Evolutionary conservation across 2,888 invertebrate species (phyloP).

Genomic region (Hirtodrosophila trivittata): DNA sequence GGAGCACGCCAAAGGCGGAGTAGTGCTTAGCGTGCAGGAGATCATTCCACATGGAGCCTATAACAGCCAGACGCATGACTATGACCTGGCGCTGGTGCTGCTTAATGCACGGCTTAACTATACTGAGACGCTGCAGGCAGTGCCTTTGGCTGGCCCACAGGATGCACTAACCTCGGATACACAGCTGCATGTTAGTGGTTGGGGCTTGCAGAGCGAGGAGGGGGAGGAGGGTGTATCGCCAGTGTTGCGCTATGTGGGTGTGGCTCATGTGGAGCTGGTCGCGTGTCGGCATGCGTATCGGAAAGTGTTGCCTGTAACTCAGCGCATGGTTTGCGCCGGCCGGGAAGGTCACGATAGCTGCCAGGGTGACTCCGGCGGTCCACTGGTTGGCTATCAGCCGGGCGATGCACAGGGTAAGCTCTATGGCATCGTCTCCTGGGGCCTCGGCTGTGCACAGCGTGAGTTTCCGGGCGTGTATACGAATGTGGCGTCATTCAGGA

Average conservation of each 20-base stretch:
- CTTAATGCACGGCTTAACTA: conserved; percentile 66
- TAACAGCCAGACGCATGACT: conserved; percentile 63
- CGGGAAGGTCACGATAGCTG: conserved; percentile 76
- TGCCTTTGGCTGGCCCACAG: conserved; percentile 55
- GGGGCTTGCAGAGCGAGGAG: conserved; percentile 73
- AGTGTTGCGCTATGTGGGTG: conserved; percentile 65
- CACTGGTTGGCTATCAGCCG: conserved; percentile 64
- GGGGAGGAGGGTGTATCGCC: conserved; percentile 56
- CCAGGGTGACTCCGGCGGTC: conserved; percentile 81
- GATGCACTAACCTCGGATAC: conserved; percentile 44
- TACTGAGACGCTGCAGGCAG: conserved; percentile 57
- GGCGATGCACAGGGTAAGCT: conserved; percentile 50
- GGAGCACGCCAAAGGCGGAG: conserved; percentile 68
- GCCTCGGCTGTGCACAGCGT: conserved; percentile 75
- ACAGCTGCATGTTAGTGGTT: conserved; percentile 72
- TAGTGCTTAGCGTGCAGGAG: conserved; percentile 60
- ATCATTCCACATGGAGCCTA: conserved; percentile 71
- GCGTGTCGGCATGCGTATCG: conserved; percentile 63
- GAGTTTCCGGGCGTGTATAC: conserved; percentile 79
- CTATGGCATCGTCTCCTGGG: conserved; percentile 80
- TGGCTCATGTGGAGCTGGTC: conserved; percentile 54
- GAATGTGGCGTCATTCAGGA: conserved; percentile 64
- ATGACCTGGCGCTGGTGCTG: conserved; percentile 75
- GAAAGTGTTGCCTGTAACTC: conserved; percentile 67
- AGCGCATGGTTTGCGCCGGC: conserved; percentile 79